A percentile compares a stretch with the other conserved stretches of the same genome.
phyloP scores from a whole-genome alignment of 1,140 invertebrate genomes.

The Protaetia brevitarsis region DNA sequence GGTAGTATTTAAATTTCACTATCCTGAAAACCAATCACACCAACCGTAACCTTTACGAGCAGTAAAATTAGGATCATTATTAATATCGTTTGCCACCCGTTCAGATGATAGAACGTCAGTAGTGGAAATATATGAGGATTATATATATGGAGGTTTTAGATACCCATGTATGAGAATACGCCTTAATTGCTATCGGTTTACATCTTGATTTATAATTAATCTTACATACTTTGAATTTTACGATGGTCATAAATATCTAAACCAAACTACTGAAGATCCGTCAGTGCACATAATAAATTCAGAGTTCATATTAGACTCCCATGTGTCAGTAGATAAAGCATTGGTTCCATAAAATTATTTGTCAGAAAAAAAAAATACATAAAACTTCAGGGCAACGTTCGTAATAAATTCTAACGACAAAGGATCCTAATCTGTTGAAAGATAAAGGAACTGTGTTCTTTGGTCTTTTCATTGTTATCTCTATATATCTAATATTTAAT shows the following conservation, averaged over 20 bases:
- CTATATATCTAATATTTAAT: background rate
- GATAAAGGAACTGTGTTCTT: background rate
- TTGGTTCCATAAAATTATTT: conserved; percentile 24
- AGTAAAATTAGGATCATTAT: too few species aligned
- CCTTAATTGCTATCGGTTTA: conserved; percentile 7
- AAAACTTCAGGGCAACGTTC: background rate
- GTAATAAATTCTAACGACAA: conserved; percentile 19
- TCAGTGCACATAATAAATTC: background rate
- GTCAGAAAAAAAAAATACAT: conserved; percentile 17
- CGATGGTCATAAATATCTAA: background rate
- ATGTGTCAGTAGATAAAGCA: conserved; percentile 23
- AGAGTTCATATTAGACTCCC: background rate
- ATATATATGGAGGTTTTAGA: too few species aligned
- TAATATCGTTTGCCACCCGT: too few species aligned
- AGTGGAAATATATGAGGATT: too few species aligned
- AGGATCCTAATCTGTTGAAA: conserved; percentile 7
- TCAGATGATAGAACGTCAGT: too few species aligned
- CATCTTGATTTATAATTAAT: conserved; percentile 23
- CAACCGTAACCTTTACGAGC: too few species aligned
- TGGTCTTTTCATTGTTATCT: background rate
- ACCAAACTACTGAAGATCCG: background rate
- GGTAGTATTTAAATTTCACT: too few species aligned
- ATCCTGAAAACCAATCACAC: too few species aligned
- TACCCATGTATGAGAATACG: conserved; percentile 22
- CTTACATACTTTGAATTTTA: conserved; percentile 19